Conservation (phyloP, 2,888 invertebrate species). For the Epinotia nisella region DNA sequence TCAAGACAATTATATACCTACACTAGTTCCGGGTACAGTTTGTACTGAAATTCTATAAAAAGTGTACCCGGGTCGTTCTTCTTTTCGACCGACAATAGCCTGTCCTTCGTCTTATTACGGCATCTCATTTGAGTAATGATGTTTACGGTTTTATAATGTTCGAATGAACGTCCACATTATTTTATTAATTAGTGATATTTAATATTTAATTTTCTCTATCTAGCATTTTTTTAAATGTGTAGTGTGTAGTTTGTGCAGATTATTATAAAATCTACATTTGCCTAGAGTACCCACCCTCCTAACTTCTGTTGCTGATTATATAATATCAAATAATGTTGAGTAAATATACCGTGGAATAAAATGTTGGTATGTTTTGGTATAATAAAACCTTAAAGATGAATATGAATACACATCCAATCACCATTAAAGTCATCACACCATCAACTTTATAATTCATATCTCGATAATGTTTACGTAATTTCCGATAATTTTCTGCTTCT, state of each 20-base stretch:
- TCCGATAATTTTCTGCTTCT: slow-evolving; percentile 23
- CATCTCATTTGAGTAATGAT: no score
- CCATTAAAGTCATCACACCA: slow-evolving; percentile 32
- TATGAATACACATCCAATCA: slow-evolving; percentile 27
- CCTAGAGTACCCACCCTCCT: neutral
- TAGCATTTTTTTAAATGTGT: no score
- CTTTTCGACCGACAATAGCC: no score
- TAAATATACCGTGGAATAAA: neutral
- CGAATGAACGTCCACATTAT: no score
- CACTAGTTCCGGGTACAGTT: no score
- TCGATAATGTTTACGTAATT: slow-evolving; percentile 41
- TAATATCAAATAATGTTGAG: neutral
- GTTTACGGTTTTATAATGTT: no score
- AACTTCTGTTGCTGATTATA: neutral
- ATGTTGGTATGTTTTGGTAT: neutral
- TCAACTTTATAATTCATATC: slow-evolving; percentile 25
- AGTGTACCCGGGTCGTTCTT: no score
- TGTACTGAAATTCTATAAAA: no score
- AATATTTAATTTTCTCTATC: no score
- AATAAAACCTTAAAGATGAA: slow-evolving; percentile 1
- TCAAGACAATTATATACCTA: neutral
- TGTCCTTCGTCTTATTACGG: no score
- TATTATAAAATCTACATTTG: neutral
- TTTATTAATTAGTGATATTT: no score
- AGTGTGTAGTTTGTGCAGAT: neutral